Base-by-base conservation (phyloP, 2,888 invertebrate genomes). In the Ormia ochracea region DNA sequence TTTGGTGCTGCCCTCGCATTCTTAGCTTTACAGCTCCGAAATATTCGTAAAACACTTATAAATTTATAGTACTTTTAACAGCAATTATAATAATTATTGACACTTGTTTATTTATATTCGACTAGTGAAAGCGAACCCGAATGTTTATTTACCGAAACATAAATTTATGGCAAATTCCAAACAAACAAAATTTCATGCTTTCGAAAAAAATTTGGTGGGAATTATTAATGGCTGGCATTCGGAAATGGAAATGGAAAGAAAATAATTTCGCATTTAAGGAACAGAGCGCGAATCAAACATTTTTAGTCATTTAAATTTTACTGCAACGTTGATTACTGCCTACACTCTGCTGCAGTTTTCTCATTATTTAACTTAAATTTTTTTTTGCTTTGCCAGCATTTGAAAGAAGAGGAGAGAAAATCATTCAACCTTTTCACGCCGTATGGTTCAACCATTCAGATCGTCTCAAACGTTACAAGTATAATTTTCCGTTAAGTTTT, bases 1-100 rank as follows among this genome's bases (percentile, higher is more conserved):
- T n/a, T n/a, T n/a, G n/a, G n/a, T n/a, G n/a, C n/a, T n/a, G n/a
- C n/a, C n/a, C n/a, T n/a, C n/a, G n/a, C n/a, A n/a, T n/a, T n/a
- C n/a, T n/a, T n/a, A n/a, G n/a, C n/a, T n/a, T n/a, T n/a, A n/a
- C n/a, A 4, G 4, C n/a, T 1, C 38, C 41, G 41, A 70, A 36
- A 59, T 38, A 61, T 59, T 50, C 50, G 26, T 54, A n/a, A 23
- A 33, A 19, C 10, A 14, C 52, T 33, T 41, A 61, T 21, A 74
- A 72, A 28, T 78, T 12, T 45, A 31, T 84, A 85, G 86, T 87
- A 85, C 84, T 86, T 87, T 87, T 81, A 84, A 83, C 84, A 86
- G 84, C 83, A 84, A 87, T 87, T 88, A 84, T 83, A 87, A 86
- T 83, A 85, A 85, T 86, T 87, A 87, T 87, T 85, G 85, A 84